Conservation (phyloP, 2,113 vertebrate species). For the Actinemys pallida region DNA sequence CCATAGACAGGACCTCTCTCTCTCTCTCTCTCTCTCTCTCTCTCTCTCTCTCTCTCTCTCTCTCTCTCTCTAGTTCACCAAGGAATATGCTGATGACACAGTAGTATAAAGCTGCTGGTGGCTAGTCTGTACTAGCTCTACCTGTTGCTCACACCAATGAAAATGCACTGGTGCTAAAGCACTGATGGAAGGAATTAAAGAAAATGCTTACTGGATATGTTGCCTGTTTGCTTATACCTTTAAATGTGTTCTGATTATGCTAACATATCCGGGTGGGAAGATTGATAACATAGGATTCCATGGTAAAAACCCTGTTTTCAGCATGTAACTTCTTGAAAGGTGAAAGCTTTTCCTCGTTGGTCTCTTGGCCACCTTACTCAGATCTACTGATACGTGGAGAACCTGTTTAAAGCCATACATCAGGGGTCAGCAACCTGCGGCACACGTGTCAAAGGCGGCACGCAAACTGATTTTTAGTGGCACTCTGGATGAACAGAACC, state of each 20-base stretch:
- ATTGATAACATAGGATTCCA: background rate
- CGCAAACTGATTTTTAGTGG: no score
- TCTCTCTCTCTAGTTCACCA: no score
- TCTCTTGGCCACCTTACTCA: background rate
- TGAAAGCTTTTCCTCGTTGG: background rate
- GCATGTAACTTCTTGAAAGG: background rate
- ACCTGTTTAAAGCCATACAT: background rate
- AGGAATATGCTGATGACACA: background rate
- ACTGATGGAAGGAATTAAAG: background rate
- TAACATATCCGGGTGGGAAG: background rate
- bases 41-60: no score
- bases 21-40: no score
- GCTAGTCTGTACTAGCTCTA: background rate
- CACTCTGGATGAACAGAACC: no score
- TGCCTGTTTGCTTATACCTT: background rate
- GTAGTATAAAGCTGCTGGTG: background rate
- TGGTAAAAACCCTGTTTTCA: background rate
- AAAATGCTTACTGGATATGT: background rate
- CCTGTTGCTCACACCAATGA: background rate
- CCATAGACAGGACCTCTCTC: no score
- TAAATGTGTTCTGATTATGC: background rate
- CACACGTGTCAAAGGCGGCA: no score
- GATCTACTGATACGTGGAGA: background rate
- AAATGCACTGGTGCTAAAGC: background rate
- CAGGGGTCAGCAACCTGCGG: no score